Conservation (phyloP, 2,888 invertebrate genomes). For the Tholera decimalis region DNA sequence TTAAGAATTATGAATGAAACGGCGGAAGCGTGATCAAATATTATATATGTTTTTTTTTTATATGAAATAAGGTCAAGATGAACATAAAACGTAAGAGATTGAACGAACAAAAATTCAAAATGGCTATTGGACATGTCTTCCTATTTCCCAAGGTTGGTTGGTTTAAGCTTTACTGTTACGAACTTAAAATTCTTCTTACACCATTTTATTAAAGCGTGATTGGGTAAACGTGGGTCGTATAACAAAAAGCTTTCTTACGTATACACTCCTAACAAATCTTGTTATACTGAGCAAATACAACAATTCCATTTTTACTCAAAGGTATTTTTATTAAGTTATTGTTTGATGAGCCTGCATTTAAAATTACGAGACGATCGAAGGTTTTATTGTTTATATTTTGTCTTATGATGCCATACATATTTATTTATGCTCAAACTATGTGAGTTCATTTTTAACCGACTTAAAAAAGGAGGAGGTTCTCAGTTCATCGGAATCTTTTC, state of each 20-base stretch:
- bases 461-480: too few relatives aligned
- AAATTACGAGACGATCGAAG: constrained; percentile 35
- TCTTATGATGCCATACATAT: constrained; percentile 28
- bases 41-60: constrained; percentile 38
- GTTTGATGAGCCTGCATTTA: constrained; percentile 29
- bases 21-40: constrained; percentile 43
- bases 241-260: constrained; percentile 60
- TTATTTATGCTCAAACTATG: constrained; percentile 31
- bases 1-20: constrained; percentile 61
- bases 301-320: constrained; percentile 40
- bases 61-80: constrained; percentile 59
- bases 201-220: constrained; percentile 73
- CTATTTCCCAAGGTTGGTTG: constrained; percentile 37
- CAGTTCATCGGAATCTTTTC: too few relatives aligned
- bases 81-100: constrained; percentile 51
- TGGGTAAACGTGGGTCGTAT: constrained; percentile 70
- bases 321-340: constrained; percentile 59
- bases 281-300: constrained; percentile 42
- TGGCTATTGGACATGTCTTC: constrained; percentile 36
- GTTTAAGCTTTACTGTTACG: constrained; percentile 62
- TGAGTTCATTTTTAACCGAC: neutral
- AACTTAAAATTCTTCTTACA: constrained; percentile 70
- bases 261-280: constrained; percentile 41
- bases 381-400: constrained; percentile 39
- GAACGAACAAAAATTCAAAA: constrained; percentile 50